These are phyloP conservation scores for Leptopilina syphax DNA, from an alignment of 2,888 invertebrate species.

Conservation along the genomic window DNA sequence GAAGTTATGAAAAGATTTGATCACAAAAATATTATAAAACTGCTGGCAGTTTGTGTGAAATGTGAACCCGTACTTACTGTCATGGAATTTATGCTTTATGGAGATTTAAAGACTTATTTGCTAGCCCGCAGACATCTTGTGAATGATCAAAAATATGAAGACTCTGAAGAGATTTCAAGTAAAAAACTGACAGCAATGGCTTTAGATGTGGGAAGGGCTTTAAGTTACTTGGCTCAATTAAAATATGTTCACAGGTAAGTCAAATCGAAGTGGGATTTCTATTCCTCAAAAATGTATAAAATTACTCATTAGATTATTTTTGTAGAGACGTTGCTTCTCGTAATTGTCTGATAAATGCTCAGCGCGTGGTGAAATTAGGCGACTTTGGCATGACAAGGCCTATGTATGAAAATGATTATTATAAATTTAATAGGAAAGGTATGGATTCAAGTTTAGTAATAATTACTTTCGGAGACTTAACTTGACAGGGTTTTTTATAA, in stretches of 20 bases:
- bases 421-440: slow-evolving; percentile 91
- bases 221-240: slow-evolving; percentile 89
- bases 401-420: slow-evolving; percentile 92
- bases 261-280: too few species aligned
- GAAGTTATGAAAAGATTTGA: slow-evolving; percentile 96
- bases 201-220: slow-evolving; percentile 90
- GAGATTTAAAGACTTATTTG: slow-evolving; percentile 93
- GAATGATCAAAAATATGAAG: slow-evolving; percentile 81
- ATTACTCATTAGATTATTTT: slow-evolving; percentile 46
- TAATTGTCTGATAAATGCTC: slow-evolving; percentile 88
- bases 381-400: slow-evolving; percentile 96
- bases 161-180: slow-evolving; percentile 87
- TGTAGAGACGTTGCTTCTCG: slow-evolving; percentile 87
- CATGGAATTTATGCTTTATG: slow-evolving; percentile 97
- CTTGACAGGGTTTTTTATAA: background rate
- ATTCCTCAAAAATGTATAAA: background rate
- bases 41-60: slow-evolving; percentile 91
- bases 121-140: slow-evolving; percentile 91
- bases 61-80: slow-evolving; percentile 92
- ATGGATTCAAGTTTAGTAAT: slow-evolving; percentile 41
- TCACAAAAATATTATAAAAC: slow-evolving; percentile 90
- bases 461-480: too few species aligned
- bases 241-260: slow-evolving; percentile 89
- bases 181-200: slow-evolving; percentile 91
- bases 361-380: slow-evolving; percentile 85